Percentiles rank a stretch among this genome's conserved stretches.
These are phyloP conservation scores for Ascidia mentula DNA, from an alignment of 23 tunicate genomes.

Conservation along the genomic window DNA sequence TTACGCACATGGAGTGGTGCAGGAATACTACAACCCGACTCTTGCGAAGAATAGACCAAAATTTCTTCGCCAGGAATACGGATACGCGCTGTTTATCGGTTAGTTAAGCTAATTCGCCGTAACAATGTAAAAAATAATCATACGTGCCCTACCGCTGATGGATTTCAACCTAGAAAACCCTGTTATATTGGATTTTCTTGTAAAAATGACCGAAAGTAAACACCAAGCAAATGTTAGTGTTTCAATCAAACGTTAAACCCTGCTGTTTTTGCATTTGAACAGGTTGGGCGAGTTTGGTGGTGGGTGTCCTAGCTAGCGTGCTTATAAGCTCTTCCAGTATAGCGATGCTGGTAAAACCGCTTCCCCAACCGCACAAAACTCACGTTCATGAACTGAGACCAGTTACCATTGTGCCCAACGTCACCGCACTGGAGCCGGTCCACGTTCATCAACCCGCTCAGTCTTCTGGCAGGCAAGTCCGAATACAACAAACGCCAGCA, in stretches of 20 bases:
- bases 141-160: too few species aligned
- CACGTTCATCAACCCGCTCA: background rate
- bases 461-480: conserved; percentile 8
- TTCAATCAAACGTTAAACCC: too few species aligned
- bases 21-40: conserved; percentile 79
- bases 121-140: too few species aligned
- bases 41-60: conserved; percentile 29
- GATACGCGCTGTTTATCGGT: conserved; percentile 89
- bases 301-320: conserved; percentile 51
- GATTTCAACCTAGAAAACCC: too few species aligned
- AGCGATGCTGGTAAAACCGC: background rate
- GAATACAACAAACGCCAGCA: background rate
- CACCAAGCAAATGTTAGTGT: too few species aligned
- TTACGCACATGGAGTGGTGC: conserved; percentile 81
- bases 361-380: conserved; percentile 7
- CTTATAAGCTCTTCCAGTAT: conserved; percentile 30
- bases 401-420: conserved; percentile 19
- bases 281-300: conserved; percentile 89
- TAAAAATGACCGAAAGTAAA: too few species aligned
- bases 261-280: too few species aligned
- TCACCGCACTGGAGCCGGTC: background rate
- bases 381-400: conserved; percentile 26
- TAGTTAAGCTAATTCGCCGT: too few species aligned
- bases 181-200: too few species aligned
- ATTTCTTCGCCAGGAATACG: conserved; percentile 75